Evolutionary conservation across 2,797 vertebrate genomes (phyloP).

Genomic region (Meriones psammophilus): DNA sequence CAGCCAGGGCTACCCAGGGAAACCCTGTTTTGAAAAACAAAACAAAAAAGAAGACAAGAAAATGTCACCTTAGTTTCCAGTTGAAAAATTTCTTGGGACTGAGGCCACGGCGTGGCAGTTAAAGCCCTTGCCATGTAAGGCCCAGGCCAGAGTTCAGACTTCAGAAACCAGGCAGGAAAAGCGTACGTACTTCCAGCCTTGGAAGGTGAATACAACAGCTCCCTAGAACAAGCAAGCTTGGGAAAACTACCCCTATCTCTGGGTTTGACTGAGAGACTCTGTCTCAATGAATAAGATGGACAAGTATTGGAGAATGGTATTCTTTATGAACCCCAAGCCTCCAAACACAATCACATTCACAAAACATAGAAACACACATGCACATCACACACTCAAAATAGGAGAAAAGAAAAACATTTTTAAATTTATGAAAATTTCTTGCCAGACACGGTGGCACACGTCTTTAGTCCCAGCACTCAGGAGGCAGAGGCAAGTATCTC

Average conservation of each 20-base stretch:
- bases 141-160: not conserved
- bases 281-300: not conserved
- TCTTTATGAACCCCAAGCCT: not conserved
- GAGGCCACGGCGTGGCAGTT: not conserved
- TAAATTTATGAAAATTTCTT: not conserved
- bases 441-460: not conserved
- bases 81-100: not conserved
- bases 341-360: not conserved
- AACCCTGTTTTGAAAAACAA: not conserved
- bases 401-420: not conserved
- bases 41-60: not conserved
- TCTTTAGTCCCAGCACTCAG: not conserved
- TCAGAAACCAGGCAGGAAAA: not conserved
- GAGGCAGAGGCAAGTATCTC: not conserved
- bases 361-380: not conserved
- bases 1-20: not conserved
- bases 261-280: not conserved
- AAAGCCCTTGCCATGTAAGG: not conserved
- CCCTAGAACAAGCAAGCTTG: not conserved
- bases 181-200: not conserved
- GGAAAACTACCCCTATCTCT: not conserved
- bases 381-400: not conserved
- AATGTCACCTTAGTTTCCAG: slow-evolving; percentile 2
- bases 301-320: not conserved
- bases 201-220: not conserved